Percentiles rank a stretch among this genome's conserved stretches.
These are phyloP conservation scores for Dendropsophus ebraccatus DNA, from an alignment of 2,113 vertebrate species.

Conservation along the genomic window DNA sequence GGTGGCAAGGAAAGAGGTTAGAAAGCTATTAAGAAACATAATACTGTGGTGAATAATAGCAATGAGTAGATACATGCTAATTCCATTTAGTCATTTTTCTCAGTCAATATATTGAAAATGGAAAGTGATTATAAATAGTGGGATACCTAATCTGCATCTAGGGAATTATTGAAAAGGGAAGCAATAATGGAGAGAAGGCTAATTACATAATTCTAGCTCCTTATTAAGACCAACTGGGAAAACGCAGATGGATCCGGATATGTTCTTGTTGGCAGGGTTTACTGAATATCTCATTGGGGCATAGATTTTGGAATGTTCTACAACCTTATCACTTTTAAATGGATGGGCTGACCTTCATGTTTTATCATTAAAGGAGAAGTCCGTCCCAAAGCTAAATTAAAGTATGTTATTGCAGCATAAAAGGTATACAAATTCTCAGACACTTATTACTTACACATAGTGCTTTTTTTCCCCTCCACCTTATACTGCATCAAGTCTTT, in stretches of 20 bases:
- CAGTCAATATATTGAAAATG: conserved; percentile 42
- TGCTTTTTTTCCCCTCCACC: no score
- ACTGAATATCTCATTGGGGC: conserved; percentile 23
- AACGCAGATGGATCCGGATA: conserved; percentile 44
- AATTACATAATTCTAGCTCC: conserved; percentile 38
- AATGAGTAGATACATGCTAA: conserved; percentile 14
- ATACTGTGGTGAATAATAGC: neutral
- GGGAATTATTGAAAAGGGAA: conserved; percentile 46
- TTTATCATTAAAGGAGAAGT: neutral
- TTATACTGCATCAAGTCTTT: no score
- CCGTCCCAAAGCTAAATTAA: no score
- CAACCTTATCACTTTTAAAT: conserved; percentile 22
- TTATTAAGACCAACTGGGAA: conserved; percentile 47
- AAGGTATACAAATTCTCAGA: no score
- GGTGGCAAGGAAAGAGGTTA: neutral
- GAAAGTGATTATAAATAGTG: conserved; percentile 38
- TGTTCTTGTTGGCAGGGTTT: conserved; percentile 39
- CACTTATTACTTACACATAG: no score
- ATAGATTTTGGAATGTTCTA: conserved; percentile 18
- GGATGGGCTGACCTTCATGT: conserved; percentile 13
- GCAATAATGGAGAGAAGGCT: conserved; percentile 40
- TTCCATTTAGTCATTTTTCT: conserved; percentile 37
- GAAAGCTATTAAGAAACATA: neutral
- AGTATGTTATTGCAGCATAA: no score
- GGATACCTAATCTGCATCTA: conserved; percentile 12